Percentiles rank a stretch among this genome's conserved stretches.
These are phyloP conservation scores for Clavelina lepadiformis DNA, from an alignment of 23 tunicate species.

Conservation along the genomic window DNA sequence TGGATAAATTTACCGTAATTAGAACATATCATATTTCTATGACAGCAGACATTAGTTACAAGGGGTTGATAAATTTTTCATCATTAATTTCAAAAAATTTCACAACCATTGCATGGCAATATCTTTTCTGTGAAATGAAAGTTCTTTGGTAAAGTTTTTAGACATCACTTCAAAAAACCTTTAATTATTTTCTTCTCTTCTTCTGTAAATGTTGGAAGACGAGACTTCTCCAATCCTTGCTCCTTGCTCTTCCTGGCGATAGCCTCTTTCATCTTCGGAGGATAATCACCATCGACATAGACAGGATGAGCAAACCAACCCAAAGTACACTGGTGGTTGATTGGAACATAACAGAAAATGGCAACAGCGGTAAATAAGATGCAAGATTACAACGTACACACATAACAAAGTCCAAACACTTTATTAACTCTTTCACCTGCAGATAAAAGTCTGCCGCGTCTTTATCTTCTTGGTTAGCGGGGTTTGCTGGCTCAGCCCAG, in stretches of 20 bases:
- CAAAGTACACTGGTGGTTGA: constrained; percentile 44
- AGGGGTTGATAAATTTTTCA: too few species aligned
- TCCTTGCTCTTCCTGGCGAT: constrained; percentile 30
- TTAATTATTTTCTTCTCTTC: constrained; percentile 69
- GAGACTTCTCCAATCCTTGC: constrained; percentile 41
- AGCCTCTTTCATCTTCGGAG: constrained; percentile 49
- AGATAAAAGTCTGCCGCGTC: constrained; percentile 55
- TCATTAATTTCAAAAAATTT: neutral
- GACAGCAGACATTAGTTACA: too few species aligned
- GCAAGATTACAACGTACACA: constrained; percentile 3
- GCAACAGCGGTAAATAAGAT: neutral
- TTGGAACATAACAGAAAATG: too few species aligned
- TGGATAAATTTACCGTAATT: too few species aligned
- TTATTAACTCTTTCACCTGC: constrained; percentile 18
- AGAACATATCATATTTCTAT: too few species aligned
- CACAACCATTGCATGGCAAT: neutral
- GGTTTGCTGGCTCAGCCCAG: constrained; percentile 79
- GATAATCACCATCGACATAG: constrained; percentile 73
- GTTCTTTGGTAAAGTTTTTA: neutral
- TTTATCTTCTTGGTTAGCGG: constrained; percentile 42
- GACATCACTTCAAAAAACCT: constrained; percentile 35
- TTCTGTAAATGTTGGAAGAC: constrained; percentile 68
- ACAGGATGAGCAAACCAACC: constrained; percentile 95
- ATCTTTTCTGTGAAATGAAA: neutral
- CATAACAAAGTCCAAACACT: neutral